A percentile compares a stretch with the other conserved stretches of the same genome.
Evolutionary conservation across 1,140 invertebrate species (phyloP).

Genomic region (Caenorhabditis briggsae): DNA sequence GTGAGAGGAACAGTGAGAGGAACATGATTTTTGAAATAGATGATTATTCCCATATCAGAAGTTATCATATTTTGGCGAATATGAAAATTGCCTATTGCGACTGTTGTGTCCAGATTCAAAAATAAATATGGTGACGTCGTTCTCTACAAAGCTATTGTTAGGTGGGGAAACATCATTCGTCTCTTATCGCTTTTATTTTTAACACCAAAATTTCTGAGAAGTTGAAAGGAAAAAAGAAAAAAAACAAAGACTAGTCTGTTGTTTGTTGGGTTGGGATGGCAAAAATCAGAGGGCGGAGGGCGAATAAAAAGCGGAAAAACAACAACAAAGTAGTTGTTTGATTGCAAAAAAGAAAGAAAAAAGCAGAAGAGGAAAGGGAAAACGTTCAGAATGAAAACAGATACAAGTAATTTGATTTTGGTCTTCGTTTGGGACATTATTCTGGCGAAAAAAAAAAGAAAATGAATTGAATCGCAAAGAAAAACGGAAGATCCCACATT

Average conservation of each 20-base stretch:
- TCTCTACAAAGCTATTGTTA: too few relatives aligned
- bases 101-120: too few relatives aligned
- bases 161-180: too few relatives aligned
- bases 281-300: background rate
- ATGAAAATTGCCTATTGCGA: too few relatives aligned
- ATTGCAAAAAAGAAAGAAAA: background rate
- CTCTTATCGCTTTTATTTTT: slow-evolving; percentile 5
- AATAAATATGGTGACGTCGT: too few relatives aligned
- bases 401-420: background rate
- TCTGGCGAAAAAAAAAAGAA: too few relatives aligned
- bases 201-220: slow-evolving; percentile 1
- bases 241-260: slow-evolving; percentile 12
- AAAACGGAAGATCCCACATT: too few relatives aligned
- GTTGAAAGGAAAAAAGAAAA: background rate
- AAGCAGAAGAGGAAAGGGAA: background rate
- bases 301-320: slow-evolving; percentile 2
- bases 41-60: too few relatives aligned
- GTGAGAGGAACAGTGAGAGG: background rate
- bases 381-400: background rate
- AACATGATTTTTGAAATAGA: too few relatives aligned
- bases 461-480: too few relatives aligned
- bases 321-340: slow-evolving; percentile 1
- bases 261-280: background rate
- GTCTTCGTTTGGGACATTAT: too few relatives aligned
- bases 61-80: background rate